A percentile compares a stretch with the other conserved stretches of the same genome.
Conservation (phyloP, 2,797 vertebrate genomes). For the Bucorvus abyssinicus region DNA sequence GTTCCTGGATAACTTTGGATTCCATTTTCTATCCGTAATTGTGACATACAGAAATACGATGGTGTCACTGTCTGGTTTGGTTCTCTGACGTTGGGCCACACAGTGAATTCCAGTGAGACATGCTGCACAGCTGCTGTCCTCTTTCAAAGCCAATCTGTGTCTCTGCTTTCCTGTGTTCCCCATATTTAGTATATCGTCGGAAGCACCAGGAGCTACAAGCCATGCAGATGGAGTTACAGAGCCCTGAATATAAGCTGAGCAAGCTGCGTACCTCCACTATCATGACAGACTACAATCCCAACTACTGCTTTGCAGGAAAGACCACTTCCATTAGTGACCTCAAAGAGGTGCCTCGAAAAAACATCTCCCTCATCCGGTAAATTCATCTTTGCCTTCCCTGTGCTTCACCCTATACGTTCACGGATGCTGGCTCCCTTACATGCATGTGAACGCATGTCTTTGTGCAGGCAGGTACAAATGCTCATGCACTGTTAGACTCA, state of each 20-base stretch:
- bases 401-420: not conserved
- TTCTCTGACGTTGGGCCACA: not conserved
- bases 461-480: not conserved
- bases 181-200: constrained; percentile 88
- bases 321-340: constrained; percentile 95
- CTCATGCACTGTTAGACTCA: not conserved
- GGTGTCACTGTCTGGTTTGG: not conserved
- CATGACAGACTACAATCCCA: constrained; percentile 99
- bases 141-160: not conserved
- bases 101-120: not conserved
- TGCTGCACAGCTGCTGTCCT: not conserved
- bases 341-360: constrained; percentile 94
- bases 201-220: constrained; percentile 98
- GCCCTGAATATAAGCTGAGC: constrained; percentile 97
- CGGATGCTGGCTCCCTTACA: not conserved
- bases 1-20: not conserved
- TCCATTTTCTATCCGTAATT: not conserved
- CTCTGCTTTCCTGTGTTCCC: not conserved
- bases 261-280: constrained; percentile 97
- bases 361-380: constrained; percentile 95
- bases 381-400: not conserved
- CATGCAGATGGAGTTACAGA: constrained; percentile 97
- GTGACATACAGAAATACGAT: not conserved
- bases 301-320: constrained; percentile 99
- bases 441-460: not conserved